Conservation (phyloP, 2,113 vertebrate species). For the Rhea pennata region DNA sequence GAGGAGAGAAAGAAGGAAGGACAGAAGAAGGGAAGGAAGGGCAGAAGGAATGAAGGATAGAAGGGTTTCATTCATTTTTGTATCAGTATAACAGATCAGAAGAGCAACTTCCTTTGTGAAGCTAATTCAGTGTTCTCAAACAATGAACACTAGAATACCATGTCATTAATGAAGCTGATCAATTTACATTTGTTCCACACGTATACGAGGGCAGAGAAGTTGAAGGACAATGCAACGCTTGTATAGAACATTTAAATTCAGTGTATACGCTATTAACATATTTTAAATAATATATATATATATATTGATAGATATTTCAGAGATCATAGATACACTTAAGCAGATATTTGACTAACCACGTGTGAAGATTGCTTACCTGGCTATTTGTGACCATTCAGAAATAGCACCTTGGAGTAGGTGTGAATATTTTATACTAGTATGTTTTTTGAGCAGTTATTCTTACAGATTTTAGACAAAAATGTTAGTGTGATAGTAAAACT, state of each 20-base stretch:
- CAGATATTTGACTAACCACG: background rate
- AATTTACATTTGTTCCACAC: conserved; percentile 21
- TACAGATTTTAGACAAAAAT: background rate
- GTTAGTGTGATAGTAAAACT: background rate
- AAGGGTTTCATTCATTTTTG: background rate
- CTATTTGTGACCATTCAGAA: background rate
- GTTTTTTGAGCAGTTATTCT: background rate
- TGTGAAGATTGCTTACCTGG: background rate
- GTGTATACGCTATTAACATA: background rate
- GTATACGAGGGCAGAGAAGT: background rate
- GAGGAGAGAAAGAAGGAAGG: background rate
- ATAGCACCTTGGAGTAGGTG: background rate
- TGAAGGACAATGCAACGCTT: background rate
- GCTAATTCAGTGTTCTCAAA: conserved; percentile 17
- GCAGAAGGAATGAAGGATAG: background rate
- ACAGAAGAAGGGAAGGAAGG: background rate
- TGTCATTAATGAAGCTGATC: background rate
- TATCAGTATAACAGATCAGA: background rate
- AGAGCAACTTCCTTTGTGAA: conserved; percentile 5
- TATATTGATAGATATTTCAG: background rate
- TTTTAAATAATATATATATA: background rate
- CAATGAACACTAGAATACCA: background rate
- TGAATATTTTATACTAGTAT: background rate
- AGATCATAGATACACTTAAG: background rate
- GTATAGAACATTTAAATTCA: background rate